Percentiles rank a stretch among this genome's conserved stretches.
Conservation (phyloP, 2,797 vertebrate genomes). For the Alauda arvensis region DNA sequence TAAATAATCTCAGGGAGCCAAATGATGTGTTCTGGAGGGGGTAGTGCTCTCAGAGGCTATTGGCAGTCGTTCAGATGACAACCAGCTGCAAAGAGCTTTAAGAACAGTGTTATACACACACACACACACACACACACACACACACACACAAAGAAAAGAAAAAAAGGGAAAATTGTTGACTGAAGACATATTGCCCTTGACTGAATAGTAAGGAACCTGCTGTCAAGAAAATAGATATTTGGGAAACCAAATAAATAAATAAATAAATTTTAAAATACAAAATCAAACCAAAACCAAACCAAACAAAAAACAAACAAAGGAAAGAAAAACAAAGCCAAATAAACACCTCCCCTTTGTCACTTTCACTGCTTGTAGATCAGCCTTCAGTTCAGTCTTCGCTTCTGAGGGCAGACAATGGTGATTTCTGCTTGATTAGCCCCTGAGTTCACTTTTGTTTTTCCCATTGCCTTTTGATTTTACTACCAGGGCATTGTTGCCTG, state of each 20-base stretch:
- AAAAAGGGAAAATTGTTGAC: slow-evolving; percentile 63
- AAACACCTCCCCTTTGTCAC: neutral
- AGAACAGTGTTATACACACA: slow-evolving; percentile 58
- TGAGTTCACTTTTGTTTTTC: neutral
- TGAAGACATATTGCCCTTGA: slow-evolving; percentile 67
- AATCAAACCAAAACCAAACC: no score
- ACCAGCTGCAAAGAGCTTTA: slow-evolving; percentile 73
- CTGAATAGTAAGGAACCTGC: slow-evolving; percentile 57
- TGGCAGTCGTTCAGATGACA: slow-evolving; percentile 67
- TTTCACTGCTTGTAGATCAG: neutral
- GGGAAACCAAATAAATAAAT: neutral
- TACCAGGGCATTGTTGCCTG: neutral
- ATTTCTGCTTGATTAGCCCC: neutral
- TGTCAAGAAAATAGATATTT: slow-evolving; percentile 42
- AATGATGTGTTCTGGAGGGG: slow-evolving; percentile 22
- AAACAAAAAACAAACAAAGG: no score
- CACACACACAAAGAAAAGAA: slow-evolving; percentile 3
- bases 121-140: neutral
- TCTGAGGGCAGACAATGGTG: neutral
- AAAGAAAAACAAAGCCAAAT: neutral
- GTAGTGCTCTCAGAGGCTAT: slow-evolving; percentile 51
- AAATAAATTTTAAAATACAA: no score
- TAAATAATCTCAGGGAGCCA: slow-evolving; percentile 51
- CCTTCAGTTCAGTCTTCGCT: neutral
- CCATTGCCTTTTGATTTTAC: neutral